Base-by-base conservation (phyloP, 2,888 invertebrate genomes). In the Plebejus melissa region DNA sequence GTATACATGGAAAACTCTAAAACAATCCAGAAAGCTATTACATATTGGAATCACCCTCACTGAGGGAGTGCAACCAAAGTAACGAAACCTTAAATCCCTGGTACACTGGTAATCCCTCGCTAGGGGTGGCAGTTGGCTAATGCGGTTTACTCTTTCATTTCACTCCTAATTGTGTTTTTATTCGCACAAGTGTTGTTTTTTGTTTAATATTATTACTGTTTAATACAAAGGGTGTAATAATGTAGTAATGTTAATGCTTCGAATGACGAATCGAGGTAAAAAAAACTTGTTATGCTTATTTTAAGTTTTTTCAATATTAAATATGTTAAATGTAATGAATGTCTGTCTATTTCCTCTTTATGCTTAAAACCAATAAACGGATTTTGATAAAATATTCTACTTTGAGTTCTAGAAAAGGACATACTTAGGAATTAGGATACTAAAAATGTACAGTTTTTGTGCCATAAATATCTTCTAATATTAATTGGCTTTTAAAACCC, bases 61-160 rank as follows among this genome's bases (percentile, higher is more conserved):
- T 16, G 4, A 38, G 70, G 65, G 77, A 76, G 85, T 83, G 82
- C 84, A 81, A 80, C 81, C 86, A 84, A 85, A 90, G 90, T 92
- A 93, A 92, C 93, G 93, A 93, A 93, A 93, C 93, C 93, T 91
- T 92, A 93, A 93, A 93, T 93, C 93, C 91, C 93, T 91, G 89
- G 91, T 91, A 87, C 89, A 88, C 86, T 90, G 90, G 88, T 93
- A 93, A 93, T 93, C 93, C 93, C 90, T 87, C 87, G 90, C 28
- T 85, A 86, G 91, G 90, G 88, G 90, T 88, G 90, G 84, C 91
- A 93, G 90, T 93, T 90, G 90, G 91, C 90, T 93, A 93, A 93
- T 92, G 90, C 82, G 93, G 91, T 93, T 93, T 92, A 90, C 87
- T 90, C 88, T 92, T 92, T 90, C 91, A 89, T 91, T 90, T 87